phyloP scores from a whole-genome alignment of 2,888 invertebrate genomes.

The Cataglyphis livida region DNA sequence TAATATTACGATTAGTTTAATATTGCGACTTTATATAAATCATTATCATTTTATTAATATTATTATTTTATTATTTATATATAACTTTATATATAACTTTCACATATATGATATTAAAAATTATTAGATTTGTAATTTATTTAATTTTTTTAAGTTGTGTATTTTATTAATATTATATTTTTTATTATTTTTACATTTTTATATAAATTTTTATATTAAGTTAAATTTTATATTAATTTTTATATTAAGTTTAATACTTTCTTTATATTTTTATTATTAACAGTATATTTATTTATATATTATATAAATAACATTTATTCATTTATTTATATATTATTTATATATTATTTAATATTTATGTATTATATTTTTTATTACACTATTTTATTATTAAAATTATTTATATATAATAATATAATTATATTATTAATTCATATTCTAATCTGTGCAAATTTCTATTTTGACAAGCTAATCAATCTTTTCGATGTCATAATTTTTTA shows the following conservation, averaged over 20 bases:
- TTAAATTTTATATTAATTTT: too few relatives aligned
- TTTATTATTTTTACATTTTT: too few relatives aligned
- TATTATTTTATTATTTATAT: not conserved
- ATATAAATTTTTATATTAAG: too few relatives aligned
- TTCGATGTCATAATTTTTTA: conserved; percentile 30
- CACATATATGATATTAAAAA: not conserved
- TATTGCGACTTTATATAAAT: not conserved
- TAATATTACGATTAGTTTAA: not conserved
- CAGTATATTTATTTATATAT: too few relatives aligned
- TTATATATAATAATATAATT: too few relatives aligned
- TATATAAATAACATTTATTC: too few relatives aligned
- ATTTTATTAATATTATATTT: not conserved
- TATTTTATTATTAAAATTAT: too few relatives aligned
- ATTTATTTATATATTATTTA: too few relatives aligned
- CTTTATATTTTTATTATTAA: too few relatives aligned
- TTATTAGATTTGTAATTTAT: not conserved
- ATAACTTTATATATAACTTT: not conserved
- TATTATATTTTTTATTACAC: too few relatives aligned
- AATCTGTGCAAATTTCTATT: not conserved
- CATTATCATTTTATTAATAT: not conserved
- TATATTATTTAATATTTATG: too few relatives aligned
- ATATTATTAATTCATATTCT: not conserved
- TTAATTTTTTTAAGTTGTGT: not conserved
- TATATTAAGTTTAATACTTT: too few relatives aligned
- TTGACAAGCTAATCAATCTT: not conserved